These are phyloP conservation scores for Pygoscelis adeliae DNA, from an alignment of 2,113 vertebrate species.

Conservation along the genomic window DNA sequence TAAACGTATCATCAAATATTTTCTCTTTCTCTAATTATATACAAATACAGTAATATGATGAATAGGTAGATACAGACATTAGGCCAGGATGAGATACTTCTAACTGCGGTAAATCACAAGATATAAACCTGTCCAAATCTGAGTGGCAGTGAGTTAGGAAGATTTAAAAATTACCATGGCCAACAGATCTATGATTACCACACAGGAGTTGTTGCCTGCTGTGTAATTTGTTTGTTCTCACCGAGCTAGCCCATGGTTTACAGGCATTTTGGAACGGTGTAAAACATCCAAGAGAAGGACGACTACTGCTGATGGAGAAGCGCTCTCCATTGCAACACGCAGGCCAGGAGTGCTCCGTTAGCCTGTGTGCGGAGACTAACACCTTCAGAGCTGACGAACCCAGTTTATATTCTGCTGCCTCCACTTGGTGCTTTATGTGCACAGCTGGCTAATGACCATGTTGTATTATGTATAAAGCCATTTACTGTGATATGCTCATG, in stretches of 20 bases:
- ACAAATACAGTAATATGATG: neutral
- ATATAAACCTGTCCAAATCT: neutral
- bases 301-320: neutral
- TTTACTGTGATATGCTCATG: neutral
- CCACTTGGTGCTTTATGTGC: neutral
- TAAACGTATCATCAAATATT: neutral
- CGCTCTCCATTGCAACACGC: neutral
- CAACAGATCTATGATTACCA: neutral
- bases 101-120: neutral
- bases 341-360: neutral
- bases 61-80: neutral
- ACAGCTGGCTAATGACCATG: conserved; percentile 58
- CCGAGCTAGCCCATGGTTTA: neutral
- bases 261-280: neutral
- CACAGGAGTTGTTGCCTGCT: neutral
- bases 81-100: neutral
- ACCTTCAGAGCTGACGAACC: neutral
- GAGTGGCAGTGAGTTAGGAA: neutral
- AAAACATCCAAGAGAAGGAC: neutral
- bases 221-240: neutral
- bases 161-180: neutral
- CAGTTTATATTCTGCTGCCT: neutral
- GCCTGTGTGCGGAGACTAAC: neutral
- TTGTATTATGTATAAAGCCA: conserved; percentile 27
- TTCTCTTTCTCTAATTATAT: neutral